These are phyloP conservation scores for Sciurus vulgaris DNA, from an alignment of 2,797 vertebrate species.

Conservation along the genomic window DNA sequence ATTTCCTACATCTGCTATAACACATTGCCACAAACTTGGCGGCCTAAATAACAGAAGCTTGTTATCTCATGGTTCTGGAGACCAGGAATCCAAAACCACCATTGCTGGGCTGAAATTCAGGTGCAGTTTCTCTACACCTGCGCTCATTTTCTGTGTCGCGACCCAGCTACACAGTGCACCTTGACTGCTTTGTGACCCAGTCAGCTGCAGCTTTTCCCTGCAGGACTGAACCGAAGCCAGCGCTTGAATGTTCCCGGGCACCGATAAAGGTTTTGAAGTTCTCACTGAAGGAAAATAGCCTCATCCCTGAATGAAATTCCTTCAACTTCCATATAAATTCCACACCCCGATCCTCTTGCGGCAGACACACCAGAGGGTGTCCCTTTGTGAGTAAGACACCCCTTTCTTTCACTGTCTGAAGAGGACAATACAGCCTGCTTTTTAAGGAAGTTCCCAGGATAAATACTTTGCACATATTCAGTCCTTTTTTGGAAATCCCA, in stretches of 20 bases:
- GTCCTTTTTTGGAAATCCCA: neutral
- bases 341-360: fast-evolving
- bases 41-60: neutral
- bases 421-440: neutral
- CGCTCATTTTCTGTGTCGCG: neutral
- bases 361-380: neutral
- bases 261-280: neutral
- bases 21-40: neutral
- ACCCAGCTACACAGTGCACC: too few relatives aligned
- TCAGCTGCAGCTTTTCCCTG: neutral
- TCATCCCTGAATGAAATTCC: neutral
- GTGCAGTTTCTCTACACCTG: neutral
- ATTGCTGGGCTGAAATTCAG: neutral
- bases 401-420: neutral
- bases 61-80: neutral
- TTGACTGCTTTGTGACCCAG: neutral
- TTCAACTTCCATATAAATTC: neutral
- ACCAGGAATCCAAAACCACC: neutral
- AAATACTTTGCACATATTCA: neutral
- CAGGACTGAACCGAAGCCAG: neutral
- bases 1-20: neutral
- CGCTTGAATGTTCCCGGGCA: neutral
- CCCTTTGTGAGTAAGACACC: neutral
- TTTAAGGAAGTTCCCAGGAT: neutral
- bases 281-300: neutral